phyloP scores from a whole-genome alignment of 2,113 vertebrate genomes.

The Tragelaphus strepsiceros region DNA sequence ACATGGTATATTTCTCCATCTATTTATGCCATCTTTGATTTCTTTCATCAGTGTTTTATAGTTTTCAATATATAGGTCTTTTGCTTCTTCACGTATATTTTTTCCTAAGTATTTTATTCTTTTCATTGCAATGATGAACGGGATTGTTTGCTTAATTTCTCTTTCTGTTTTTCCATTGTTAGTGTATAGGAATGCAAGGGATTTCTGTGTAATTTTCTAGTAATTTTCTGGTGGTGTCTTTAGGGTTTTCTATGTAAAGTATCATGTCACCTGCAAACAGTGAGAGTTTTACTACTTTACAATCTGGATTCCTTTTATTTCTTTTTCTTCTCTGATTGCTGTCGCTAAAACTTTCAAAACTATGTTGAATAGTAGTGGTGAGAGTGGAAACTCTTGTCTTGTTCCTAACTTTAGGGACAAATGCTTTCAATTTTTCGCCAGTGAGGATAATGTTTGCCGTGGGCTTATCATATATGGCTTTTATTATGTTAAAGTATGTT shows the following conservation, averaged over 20 bases:
- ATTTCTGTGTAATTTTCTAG: background rate
- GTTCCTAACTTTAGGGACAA: background rate
- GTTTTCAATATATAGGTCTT: background rate
- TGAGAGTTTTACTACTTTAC: background rate
- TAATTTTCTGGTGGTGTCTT: background rate
- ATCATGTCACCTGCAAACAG: background rate
- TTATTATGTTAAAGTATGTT: background rate
- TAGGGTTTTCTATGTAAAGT: background rate
- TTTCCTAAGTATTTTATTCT: background rate
- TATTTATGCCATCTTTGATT: background rate
- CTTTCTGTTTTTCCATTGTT: background rate
- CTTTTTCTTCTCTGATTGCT: background rate
- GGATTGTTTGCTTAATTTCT: background rate
- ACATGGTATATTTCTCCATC: background rate
- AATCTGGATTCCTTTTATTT: background rate
- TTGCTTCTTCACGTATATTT: background rate
- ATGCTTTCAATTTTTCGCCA: background rate
- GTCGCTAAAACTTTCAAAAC: background rate
- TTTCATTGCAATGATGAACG: background rate
- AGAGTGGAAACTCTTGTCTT: background rate
- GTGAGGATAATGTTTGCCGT: background rate
- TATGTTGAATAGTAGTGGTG: background rate
- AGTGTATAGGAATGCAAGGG: background rate
- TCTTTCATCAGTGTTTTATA: background rate
- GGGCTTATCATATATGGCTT: background rate